Evolutionary conservation across 2,888 invertebrate genomes (phyloP).

Genomic region (Sesamia inferens): DNA sequence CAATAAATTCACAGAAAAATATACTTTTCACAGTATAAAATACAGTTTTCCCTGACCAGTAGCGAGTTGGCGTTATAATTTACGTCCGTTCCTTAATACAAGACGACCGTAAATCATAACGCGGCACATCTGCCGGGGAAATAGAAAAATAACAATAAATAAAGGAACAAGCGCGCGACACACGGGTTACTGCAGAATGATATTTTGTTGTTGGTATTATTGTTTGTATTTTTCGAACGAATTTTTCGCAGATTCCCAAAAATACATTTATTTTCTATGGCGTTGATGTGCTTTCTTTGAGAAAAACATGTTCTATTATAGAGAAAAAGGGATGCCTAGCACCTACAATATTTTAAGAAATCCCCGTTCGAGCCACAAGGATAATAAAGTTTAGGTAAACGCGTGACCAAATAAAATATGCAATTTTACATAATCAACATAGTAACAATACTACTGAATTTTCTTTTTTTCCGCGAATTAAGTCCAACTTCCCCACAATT

Average conservation of each 20-base stretch:
- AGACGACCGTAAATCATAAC: slow-evolving; percentile 85
- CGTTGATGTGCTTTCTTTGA: background rate
- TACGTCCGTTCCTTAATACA: slow-evolving; percentile 84
- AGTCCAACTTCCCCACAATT: too few relatives aligned
- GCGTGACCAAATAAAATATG: too few relatives aligned
- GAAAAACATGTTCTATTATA: background rate
- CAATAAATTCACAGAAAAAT: slow-evolving; percentile 45
- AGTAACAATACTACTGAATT: too few relatives aligned
- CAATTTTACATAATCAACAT: too few relatives aligned
- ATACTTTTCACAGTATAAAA: slow-evolving; percentile 56
- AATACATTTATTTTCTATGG: background rate
- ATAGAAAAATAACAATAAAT: slow-evolving; percentile 91
- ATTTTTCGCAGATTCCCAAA: background rate
- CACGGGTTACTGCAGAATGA: slow-evolving; percentile 54
- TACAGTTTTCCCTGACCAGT: slow-evolving; percentile 72
- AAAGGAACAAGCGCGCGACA: slow-evolving; percentile 75
- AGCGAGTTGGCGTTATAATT: slow-evolving; percentile 78
- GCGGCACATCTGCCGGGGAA: slow-evolving; percentile 89
- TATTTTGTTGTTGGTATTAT: slow-evolving; percentile 46
- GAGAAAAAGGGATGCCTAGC: too few relatives aligned
- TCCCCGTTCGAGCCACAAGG: too few relatives aligned
- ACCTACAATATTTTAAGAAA: too few relatives aligned
- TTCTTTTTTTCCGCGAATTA: too few relatives aligned
- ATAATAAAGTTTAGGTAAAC: too few relatives aligned
- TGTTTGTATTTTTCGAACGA: slow-evolving; percentile 21